Conservation (phyloP, 2,797 vertebrate species). For the Bucorvus abyssinicus region DNA sequence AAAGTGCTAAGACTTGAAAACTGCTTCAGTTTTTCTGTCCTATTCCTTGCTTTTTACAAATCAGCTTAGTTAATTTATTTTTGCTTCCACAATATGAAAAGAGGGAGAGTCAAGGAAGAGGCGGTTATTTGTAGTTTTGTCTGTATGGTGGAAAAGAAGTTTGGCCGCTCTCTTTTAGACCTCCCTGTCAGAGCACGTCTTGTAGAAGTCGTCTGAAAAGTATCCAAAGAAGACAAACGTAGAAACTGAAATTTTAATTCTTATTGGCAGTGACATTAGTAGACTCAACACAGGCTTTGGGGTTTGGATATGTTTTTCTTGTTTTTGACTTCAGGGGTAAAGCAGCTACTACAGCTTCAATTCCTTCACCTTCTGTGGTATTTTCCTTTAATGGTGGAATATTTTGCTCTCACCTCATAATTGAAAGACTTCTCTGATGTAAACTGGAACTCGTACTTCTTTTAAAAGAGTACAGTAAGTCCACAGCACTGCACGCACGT, state of each 20-base stretch:
- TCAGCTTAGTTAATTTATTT: neutral
- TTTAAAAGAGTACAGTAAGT: neutral
- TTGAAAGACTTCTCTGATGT: neutral
- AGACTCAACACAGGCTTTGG: slow-evolving; percentile 40
- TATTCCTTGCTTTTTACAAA: neutral
- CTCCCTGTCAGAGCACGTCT: slow-evolving; percentile 9
- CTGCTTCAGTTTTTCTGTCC: neutral
- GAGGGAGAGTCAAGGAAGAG: neutral
- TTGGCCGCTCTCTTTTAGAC: slow-evolving; percentile 25
- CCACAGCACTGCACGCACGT: neutral
- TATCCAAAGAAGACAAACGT: slow-evolving; percentile 48
- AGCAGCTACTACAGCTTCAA: neutral
- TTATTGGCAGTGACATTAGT: slow-evolving; percentile 14
- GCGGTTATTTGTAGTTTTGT: neutral
- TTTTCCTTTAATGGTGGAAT: slow-evolving; percentile 3
- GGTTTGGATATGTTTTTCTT: slow-evolving; percentile 28
- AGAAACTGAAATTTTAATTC: slow-evolving; percentile 51
- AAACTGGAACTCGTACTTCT: neutral
- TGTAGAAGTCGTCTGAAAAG: slow-evolving; percentile 48
- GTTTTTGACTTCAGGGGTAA: neutral
- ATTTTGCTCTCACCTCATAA: neutral
- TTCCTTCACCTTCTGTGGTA: neutral
- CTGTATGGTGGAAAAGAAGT: neutral
- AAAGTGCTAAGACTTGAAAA: neutral
- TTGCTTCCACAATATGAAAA: neutral